These are phyloP conservation scores for Pachydiplax longipennis DNA, from an alignment of 2,888 invertebrate species.

Conservation along the genomic window DNA sequence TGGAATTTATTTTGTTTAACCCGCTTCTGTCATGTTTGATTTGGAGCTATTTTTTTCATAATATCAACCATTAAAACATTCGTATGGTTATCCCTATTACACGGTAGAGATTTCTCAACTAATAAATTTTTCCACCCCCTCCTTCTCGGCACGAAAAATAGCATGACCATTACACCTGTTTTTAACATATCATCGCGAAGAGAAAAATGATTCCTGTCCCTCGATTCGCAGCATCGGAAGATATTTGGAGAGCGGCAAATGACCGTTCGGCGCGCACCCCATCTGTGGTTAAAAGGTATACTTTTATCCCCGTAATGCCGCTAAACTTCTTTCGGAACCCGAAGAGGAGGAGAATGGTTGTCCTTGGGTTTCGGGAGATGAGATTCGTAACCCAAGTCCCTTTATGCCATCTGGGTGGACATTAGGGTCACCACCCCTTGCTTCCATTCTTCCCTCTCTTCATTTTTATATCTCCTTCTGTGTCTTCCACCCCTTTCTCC, in stretches of 20 bases:
- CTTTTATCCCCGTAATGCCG: not conserved
- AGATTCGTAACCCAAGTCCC: conserved; percentile 39
- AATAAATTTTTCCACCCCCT: not conserved
- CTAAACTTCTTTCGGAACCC: not conserved
- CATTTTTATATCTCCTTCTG: not conserved
- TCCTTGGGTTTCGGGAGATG: conserved; percentile 39
- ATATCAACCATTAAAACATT: not conserved
- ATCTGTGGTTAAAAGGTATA: not conserved
- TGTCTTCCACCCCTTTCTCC: not conserved
- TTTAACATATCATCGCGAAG: not conserved
- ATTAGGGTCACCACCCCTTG: conserved; percentile 9
- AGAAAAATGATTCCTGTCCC: not conserved
- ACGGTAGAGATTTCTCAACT: not conserved
- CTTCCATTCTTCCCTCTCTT: not conserved
- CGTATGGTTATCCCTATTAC: not conserved
- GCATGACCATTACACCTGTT: not conserved
- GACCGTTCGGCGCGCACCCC: not conserved
- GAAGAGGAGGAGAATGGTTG: conserved; percentile 19
- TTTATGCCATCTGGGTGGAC: conserved; percentile 39
- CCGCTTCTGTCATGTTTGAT: no score
- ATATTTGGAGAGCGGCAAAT: not conserved
- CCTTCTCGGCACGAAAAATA: not conserved
- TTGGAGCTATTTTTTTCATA: no score
- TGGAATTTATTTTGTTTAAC: no score
- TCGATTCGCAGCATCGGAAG: not conserved